Percentiles rank a stretch among this genome's conserved stretches.
These are phyloP conservation scores for Mesocricetus auratus DNA, from an alignment of 2,113 vertebrate genomes.

Conservation along the genomic window DNA sequence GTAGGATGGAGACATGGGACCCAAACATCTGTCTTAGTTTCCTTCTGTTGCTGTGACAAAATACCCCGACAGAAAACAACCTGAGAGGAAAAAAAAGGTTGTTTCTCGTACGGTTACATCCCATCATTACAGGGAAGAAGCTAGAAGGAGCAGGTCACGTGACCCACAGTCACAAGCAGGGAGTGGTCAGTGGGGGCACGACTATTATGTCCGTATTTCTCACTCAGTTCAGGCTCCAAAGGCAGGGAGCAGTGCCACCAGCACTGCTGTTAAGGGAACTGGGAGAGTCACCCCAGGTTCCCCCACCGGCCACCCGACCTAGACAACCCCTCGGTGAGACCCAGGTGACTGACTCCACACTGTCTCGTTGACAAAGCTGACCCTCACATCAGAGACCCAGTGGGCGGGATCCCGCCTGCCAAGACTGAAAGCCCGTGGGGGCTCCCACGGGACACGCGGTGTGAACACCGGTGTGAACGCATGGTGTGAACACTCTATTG, in stretches of 20 bases:
- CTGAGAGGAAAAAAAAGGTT: neutral
- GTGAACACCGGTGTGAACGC: neutral
- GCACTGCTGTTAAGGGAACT: neutral
- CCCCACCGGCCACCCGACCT: neutral
- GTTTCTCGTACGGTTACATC: neutral
- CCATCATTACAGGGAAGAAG: neutral
- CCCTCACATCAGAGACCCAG: neutral
- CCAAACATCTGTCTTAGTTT: neutral
- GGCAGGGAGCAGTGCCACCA: rapidly evolving
- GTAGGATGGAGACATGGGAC: neutral
- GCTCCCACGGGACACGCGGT: neutral
- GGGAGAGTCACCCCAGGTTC: neutral
- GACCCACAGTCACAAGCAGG: neutral
- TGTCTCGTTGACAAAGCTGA: neutral
- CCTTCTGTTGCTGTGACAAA: neutral
- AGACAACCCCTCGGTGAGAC: neutral
- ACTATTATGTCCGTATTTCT: too few species aligned
- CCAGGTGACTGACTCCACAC: neutral
- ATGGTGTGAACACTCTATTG: neutral
- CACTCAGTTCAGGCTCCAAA: neutral
- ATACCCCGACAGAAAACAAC: neutral
- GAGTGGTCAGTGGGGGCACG: neutral
- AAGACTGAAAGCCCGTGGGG: neutral
- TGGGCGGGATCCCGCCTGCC: neutral
- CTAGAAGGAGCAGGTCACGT: neutral